A percentile compares a stretch with the other conserved stretches of the same genome.
phyloP scores from a whole-genome alignment of 2,888 invertebrate genomes.

The Caenorhabditis macrosperma region DNA sequence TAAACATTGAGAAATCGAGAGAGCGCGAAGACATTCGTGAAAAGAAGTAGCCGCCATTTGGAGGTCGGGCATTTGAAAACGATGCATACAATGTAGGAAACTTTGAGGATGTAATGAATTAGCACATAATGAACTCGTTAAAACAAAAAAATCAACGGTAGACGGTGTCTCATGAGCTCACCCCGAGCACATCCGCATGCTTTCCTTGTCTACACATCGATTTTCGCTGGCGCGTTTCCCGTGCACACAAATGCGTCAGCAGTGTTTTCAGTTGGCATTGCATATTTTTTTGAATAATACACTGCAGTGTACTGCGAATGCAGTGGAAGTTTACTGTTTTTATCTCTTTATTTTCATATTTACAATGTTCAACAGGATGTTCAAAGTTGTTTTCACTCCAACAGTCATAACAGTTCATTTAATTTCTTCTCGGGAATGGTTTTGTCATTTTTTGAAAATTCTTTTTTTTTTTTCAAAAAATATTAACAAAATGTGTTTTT shows the following conservation, averaged over 20 bases:
- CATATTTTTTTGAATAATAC: not conserved
- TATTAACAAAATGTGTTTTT: not conserved
- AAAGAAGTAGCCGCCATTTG: too few relatives aligned
- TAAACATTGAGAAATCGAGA: too few relatives aligned
- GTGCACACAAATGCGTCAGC: conserved; percentile 24
- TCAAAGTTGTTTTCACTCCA: too few relatives aligned
- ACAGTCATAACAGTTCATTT: too few relatives aligned
- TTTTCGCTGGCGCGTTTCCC: conserved; percentile 42
- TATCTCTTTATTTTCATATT: too few relatives aligned
- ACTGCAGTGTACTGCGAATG: too few relatives aligned
- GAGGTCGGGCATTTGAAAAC: not conserved
- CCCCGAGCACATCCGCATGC: not conserved
- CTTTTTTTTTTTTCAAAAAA: not conserved
- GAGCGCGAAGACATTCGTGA: too few relatives aligned
- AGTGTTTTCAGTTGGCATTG: not conserved
- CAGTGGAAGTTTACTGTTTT: too few relatives aligned
- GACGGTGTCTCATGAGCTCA: not conserved
- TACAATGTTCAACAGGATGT: too few relatives aligned
- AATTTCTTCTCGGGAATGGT: too few relatives aligned
- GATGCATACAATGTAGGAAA: not conserved
- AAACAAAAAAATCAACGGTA: not conserved
- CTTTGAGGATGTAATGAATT: not conserved
- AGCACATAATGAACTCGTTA: not conserved
- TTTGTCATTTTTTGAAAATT: not conserved
- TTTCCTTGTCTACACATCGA: conserved; percentile 11